Evolutionary conservation across 2,888 invertebrate genomes (phyloP).

Genomic region (Phorcus lineatus): DNA sequence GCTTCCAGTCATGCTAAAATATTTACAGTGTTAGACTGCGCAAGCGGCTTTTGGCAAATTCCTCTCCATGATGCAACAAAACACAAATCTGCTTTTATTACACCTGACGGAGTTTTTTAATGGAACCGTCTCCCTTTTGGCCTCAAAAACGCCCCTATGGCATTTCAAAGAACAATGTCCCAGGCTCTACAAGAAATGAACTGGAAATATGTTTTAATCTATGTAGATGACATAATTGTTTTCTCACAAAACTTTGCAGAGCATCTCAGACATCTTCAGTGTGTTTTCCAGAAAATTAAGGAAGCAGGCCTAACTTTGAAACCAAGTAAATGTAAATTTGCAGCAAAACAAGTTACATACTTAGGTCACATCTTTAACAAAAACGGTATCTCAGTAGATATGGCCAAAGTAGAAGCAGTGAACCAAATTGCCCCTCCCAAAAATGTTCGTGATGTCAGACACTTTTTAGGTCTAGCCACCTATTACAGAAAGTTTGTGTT

Average conservation of each 20-base stretch:
- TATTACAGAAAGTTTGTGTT: conserved; percentile 73
- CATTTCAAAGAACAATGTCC: conserved; percentile 21
- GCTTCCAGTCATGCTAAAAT: conserved; percentile 32
- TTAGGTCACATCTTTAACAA: conserved; percentile 16
- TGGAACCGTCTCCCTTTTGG: conserved; percentile 26
- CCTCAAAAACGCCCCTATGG: conserved; percentile 11
- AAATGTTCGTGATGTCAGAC: conserved; percentile 3
- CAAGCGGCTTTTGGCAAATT: conserved; percentile 33
- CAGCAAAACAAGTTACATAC: conserved; percentile 25
- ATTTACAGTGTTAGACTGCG: conserved; percentile 31
- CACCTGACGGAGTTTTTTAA: conserved; percentile 19
- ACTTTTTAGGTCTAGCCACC: conserved; percentile 41
- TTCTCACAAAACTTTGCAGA: conserved; percentile 10
- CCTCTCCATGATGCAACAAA: conserved; percentile 30
- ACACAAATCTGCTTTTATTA: conserved; percentile 33
- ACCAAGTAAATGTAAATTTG: conserved; percentile 34
- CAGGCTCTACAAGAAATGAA: conserved; percentile 17
- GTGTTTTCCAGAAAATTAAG: conserved; percentile 22
- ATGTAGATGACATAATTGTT: conserved; percentile 31
- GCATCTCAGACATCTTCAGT: conserved; percentile 24
- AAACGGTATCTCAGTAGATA: not conserved
- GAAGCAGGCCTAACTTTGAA: conserved; percentile 25
- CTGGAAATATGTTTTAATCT: conserved; percentile 27
- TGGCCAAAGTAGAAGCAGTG: not conserved
- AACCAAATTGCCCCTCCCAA: not conserved